These are phyloP conservation scores for Harpalus rubripes DNA, from an alignment of 2,888 invertebrate species.

Conservation along the genomic window DNA sequence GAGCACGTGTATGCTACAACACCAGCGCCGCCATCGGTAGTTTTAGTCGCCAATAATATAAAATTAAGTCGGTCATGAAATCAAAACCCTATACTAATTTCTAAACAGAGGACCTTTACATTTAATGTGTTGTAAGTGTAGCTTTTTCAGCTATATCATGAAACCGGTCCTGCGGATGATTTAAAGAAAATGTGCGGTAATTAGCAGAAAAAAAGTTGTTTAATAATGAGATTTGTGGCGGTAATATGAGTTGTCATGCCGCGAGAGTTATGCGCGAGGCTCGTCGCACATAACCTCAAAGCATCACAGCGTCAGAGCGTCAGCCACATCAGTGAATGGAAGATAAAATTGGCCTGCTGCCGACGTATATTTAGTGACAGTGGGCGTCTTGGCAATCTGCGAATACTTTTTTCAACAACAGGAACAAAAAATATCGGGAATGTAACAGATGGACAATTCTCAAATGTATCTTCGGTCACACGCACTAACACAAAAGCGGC, in stretches of 20 bases:
- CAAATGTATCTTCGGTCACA: constrained; percentile 67
- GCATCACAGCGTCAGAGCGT: constrained; percentile 71
- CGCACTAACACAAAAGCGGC: constrained; percentile 56
- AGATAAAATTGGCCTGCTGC: constrained; percentile 78
- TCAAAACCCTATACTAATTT: no score
- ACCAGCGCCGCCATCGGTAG: no score
- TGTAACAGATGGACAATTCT: constrained; percentile 77
- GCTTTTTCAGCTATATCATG: neutral
- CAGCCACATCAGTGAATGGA: constrained; percentile 77
- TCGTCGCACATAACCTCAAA: constrained; percentile 45
- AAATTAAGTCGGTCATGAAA: no score
- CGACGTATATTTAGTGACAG: constrained; percentile 78
- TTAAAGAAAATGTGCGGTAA: constrained; percentile 31
- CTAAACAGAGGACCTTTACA: no score
- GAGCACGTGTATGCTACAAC: no score
- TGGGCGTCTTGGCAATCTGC: constrained; percentile 78
- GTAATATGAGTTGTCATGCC: constrained; percentile 45
- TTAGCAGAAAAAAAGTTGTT: constrained; percentile 30
- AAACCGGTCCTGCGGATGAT: neutral
- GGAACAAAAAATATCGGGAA: constrained; percentile 72
- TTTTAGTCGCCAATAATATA: no score
- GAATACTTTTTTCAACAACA: constrained; percentile 74
- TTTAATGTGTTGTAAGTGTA: neutral
- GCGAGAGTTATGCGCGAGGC: constrained; percentile 54
- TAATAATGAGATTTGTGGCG: constrained; percentile 41